phyloP scores from a whole-genome alignment of 2,888 invertebrate species.

The Ypsolopha scabrella region DNA sequence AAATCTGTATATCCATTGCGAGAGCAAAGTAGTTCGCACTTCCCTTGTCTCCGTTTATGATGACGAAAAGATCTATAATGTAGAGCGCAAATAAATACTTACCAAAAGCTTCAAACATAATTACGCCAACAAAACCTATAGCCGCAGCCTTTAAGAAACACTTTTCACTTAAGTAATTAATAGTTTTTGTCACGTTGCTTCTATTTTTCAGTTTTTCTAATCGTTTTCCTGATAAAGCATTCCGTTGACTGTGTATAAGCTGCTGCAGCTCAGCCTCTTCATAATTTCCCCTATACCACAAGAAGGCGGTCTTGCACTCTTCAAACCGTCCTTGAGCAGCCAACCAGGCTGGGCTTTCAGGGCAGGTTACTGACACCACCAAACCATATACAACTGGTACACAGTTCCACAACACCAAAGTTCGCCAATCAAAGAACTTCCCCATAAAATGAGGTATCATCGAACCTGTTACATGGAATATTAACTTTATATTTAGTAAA shows the following conservation, averaged over 20 bases:
- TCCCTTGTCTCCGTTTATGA: no score
- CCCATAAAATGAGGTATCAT: not conserved
- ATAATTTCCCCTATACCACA: not conserved
- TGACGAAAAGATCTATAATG: not conserved
- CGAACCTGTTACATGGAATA: not conserved
- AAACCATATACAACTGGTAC: not conserved
- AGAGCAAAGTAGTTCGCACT: no score
- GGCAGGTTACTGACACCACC: not conserved
- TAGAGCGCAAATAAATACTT: not conserved
- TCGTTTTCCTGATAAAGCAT: not conserved
- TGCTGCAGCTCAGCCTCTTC: not conserved
- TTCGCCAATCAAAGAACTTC: not conserved
- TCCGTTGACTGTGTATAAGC: not conserved
- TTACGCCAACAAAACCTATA: not conserved
- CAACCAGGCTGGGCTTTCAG: conserved; percentile 4
- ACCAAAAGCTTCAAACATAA: not conserved
- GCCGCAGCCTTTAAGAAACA: not conserved
- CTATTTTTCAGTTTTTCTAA: not conserved
- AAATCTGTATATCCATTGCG: no score
- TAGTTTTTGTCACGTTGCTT: not conserved
- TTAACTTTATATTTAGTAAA: not conserved
- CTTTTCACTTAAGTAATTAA: not conserved
- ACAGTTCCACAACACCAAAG: not conserved
- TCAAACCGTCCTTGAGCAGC: not conserved
- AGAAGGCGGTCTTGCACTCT: not conserved